Evolutionary conservation across 2,113 vertebrate species (phyloP), one percentile per base, ranked within the genome.

Genomic region (Neomonachus schauinslandi): DNA sequence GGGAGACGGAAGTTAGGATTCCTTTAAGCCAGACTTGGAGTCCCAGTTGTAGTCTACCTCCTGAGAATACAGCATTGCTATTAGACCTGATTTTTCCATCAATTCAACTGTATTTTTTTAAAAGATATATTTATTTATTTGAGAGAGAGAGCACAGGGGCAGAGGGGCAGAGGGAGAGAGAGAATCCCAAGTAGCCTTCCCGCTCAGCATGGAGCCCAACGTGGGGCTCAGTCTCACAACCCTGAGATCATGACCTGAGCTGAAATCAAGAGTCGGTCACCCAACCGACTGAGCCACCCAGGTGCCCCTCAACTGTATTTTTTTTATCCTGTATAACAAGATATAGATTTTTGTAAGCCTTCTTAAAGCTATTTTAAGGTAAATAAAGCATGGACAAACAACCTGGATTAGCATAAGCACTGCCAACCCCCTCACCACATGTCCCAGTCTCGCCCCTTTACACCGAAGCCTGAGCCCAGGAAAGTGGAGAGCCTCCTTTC

Each of bases 11-110:
- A 53, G 42, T 59, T n/a, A n/a, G 61, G 71, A 61, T 91, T 72
- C 59, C 69, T 93, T 81, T 83, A 59, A 24, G 90, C 51, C 46
- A 90, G 79, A 39, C 72, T 53, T 65, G 26, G 61, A 53, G 42
- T 72, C 57, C 80, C 19, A 11, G 24, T 31, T 4, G 0, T 9
- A 31, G 26, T 39, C 28, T 55, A 28, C 59, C 57, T 94, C 67
- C 42, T 59, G 67, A 69, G 21, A 76, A 55, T 89, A 65, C 2
- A 93, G 61, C 67, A 49, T 88, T 87, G 79, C 15, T 69, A 33
- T 33, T 26, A 55, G 39, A 28, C 15, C 57, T 69, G 28, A 42
- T 63, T 76, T 91, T 93, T 5, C 67, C 36, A 61, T 92, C 24
- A 71, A 1, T 63, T 92, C 57, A 59, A 22, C 77, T 71, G 4